Evolutionary conservation across 2,797 vertebrate genomes (phyloP).

Genomic region (Graptemys geographica): DNA sequence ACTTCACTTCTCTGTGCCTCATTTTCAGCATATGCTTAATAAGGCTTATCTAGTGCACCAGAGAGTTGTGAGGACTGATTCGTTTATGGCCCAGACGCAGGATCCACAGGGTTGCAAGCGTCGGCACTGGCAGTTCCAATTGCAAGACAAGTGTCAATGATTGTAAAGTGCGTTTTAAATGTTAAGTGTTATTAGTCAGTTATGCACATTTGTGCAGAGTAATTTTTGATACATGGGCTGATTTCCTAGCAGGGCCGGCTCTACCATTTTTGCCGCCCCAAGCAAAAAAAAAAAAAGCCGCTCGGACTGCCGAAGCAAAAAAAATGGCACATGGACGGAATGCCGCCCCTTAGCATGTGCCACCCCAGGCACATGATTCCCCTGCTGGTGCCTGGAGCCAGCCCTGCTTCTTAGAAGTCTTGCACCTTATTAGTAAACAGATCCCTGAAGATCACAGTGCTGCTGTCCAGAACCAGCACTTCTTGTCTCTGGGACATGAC

Average conservation of each 20-base stretch:
- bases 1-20: neutral
- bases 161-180: neutral
- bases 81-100: neutral
- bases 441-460: neutral
- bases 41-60: neutral
- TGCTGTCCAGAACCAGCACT: slow-evolving; percentile 6
- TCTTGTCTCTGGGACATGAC: neutral
- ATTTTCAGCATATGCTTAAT: neutral
- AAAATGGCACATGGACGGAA: too few relatives aligned
- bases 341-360: too few relatives aligned
- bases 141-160: neutral
- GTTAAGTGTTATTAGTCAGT: neutral
- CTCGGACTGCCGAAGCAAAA: too few relatives aligned
- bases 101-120: neutral
- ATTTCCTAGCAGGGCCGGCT: neutral
- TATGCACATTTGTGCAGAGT: neutral
- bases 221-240: neutral
- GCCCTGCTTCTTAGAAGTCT: neutral
- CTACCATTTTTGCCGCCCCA: too few relatives aligned
- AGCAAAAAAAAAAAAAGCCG: too few relatives aligned
- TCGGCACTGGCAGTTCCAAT: neutral
- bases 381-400: too few relatives aligned
- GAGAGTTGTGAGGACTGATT: neutral
- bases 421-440: neutral
- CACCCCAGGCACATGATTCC: too few relatives aligned